phyloP scores from a whole-genome alignment of 2,888 invertebrate genomes.

The Ormyrus pomaceus region DNA sequence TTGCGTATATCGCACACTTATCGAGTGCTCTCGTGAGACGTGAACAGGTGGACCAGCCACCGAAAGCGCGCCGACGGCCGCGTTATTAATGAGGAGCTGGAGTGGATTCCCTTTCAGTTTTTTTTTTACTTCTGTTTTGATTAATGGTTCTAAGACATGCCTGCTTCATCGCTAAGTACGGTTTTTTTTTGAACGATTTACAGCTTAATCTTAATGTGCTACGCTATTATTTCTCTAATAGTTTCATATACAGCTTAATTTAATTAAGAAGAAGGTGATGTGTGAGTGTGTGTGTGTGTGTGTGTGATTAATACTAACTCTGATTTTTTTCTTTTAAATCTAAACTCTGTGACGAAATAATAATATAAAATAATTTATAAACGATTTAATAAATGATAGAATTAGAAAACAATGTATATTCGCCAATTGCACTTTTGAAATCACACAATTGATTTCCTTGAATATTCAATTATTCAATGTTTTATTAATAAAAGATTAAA shows the following conservation, averaged over 20 bases:
- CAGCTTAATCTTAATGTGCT: not conserved
- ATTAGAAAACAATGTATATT: not conserved
- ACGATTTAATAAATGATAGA: not conserved
- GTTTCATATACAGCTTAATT: not conserved
- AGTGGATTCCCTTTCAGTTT: not conserved
- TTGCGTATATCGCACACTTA: slow-evolving; percentile 47
- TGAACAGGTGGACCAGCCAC: slow-evolving; percentile 57
- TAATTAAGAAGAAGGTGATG: not conserved
- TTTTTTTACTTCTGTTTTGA: not conserved
- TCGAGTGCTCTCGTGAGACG: slow-evolving; percentile 47
- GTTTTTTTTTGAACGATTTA: not conserved
- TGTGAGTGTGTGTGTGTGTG: no score
- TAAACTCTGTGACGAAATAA: not conserved
- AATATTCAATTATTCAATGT: slow-evolving; percentile 10
- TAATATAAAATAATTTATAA: slow-evolving; percentile 6
- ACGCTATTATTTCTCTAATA: not conserved
- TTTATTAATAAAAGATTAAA: not conserved
- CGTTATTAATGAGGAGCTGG: slow-evolving; percentile 23
- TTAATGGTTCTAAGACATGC: not conserved
- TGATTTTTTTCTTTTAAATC: not conserved
- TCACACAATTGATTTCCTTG: slow-evolving; percentile 9
- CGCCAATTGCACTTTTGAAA: slow-evolving; percentile 33
- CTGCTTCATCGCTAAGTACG: not conserved
- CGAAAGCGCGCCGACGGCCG: slow-evolving; percentile 51
- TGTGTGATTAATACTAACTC: no score